Percentiles rank a stretch among this genome's conserved stretches.
Evolutionary conservation across 1,140 invertebrate genomes (phyloP).

Genomic region (Zaprionus gabonicus): DNA sequence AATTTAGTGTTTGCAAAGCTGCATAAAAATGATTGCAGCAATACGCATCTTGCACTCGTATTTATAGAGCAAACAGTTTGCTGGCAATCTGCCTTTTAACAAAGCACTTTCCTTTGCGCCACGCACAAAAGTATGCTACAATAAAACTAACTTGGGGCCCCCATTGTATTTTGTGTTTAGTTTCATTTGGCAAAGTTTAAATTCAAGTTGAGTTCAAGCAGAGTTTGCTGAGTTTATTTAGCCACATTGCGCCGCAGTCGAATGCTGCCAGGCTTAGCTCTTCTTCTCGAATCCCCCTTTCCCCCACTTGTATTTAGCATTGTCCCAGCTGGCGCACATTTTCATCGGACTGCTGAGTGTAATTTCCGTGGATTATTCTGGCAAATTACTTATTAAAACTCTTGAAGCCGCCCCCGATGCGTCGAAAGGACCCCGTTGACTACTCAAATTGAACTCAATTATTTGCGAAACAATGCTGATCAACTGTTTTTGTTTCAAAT

Average conservation of each 20-base stretch:
- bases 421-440: background rate
- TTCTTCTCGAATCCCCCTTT: background rate
- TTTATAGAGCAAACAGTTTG: background rate
- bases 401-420: background rate
- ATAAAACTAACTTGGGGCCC: slow-evolving; percentile 3
- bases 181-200: slow-evolving; percentile 5
- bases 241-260: background rate
- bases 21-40: background rate
- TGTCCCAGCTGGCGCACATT: slow-evolving; percentile 9
- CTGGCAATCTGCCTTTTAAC: background rate
- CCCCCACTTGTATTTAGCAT: background rate
- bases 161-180: slow-evolving; percentile 1
- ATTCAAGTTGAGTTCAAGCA: background rate
- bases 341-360: background rate
- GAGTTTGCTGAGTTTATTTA: slow-evolving; percentile 3
- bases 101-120: slow-evolving; percentile 3
- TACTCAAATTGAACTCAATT: slow-evolving; percentile 24
- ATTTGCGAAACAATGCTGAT: slow-evolving; percentile 9
- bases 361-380: slow-evolving; percentile 6
- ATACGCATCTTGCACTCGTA: background rate
- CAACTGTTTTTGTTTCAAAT: slow-evolving; percentile 10
- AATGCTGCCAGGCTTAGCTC: background rate
- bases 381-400: slow-evolving; percentile 16
- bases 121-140: slow-evolving; percentile 26
- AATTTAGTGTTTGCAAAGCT: background rate